phyloP scores from a whole-genome alignment of 2,888 invertebrate genomes.

The Crossocerus cetratus region DNA sequence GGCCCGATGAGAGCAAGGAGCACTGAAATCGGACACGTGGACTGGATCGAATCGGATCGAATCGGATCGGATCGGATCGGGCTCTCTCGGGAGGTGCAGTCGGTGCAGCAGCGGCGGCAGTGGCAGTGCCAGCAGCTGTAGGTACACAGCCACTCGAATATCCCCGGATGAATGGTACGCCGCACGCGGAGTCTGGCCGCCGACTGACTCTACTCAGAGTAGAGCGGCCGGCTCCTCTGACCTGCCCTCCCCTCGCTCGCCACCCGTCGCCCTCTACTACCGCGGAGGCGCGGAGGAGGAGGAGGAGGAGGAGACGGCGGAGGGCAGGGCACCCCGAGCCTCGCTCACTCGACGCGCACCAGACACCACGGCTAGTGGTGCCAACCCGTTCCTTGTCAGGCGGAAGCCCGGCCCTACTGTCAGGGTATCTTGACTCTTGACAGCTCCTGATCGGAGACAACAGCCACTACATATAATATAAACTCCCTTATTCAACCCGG shows the following conservation, averaged over 20 bases:
- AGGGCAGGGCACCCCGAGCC: background rate
- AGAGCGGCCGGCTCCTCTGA: constrained; percentile 22
- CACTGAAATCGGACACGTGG: too few species aligned
- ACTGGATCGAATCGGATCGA: too few species aligned
- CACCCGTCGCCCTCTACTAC: background rate
- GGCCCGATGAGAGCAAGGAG: too few species aligned
- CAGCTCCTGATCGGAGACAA: background rate
- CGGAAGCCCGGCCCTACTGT: background rate
- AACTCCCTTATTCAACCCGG: too few species aligned
- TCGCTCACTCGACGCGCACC: constrained; percentile 26
- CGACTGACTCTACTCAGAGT: constrained; percentile 64
- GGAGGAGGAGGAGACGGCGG: too few species aligned
- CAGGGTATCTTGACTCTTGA: background rate
- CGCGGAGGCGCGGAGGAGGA: too few species aligned
- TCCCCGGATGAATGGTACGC: constrained; percentile 42
- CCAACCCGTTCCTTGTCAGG: background rate
- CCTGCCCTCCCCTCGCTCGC: constrained; percentile 26
- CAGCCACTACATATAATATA: too few species aligned
- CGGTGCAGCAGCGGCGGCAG: too few species aligned
- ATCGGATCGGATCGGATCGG: too few species aligned
- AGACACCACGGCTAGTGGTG: constrained; percentile 18
- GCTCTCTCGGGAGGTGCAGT: too few species aligned
- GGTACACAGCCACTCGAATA: background rate
- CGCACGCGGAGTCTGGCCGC: constrained; percentile 69
- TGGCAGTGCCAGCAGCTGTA: background rate